phyloP scores from a whole-genome alignment of 2,797 vertebrate species.

The Pseudopleuronectes americanus region DNA sequence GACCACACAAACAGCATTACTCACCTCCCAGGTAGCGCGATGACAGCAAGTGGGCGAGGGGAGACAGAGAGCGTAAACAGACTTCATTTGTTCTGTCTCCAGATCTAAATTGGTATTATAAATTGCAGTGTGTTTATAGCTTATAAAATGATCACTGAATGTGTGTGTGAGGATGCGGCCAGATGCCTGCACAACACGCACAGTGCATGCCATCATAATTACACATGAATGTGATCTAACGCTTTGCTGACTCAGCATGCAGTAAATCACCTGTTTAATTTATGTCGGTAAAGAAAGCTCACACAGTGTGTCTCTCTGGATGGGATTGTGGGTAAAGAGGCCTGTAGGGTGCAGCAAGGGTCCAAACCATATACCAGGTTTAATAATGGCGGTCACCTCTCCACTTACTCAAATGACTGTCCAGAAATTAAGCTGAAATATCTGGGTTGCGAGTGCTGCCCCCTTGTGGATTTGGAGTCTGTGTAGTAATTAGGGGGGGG shows the following conservation, averaged over 20 bases:
- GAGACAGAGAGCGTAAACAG: slow-evolving; percentile 36
- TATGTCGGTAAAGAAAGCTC: neutral
- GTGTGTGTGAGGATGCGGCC: slow-evolving; percentile 4
- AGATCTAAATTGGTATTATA: slow-evolving; percentile 51
- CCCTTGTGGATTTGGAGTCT: no score
- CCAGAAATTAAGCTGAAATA: no score
- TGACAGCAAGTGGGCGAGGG: slow-evolving; percentile 36
- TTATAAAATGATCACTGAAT: slow-evolving; percentile 20
- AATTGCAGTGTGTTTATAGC: slow-evolving; percentile 39
- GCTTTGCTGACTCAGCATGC: neutral
- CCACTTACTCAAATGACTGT: no score
- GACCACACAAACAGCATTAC: slow-evolving; percentile 69
- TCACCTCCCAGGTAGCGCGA: slow-evolving; percentile 62
- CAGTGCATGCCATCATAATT: neutral
- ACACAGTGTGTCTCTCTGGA: no score
- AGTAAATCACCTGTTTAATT: neutral
- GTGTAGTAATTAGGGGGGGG: no score
- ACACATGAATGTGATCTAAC: neutral
- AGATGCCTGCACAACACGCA: neutral
- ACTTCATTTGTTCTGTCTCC: slow-evolving; percentile 48
- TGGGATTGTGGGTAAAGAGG: no score
- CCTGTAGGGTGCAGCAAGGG: neutral
- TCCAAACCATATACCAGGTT: no score
- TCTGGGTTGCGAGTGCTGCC: no score
- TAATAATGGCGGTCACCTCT: no score